These are phyloP conservation scores for Pomatostomus ruficeps DNA, from an alignment of 2,113 vertebrate species.

Conservation along the genomic window DNA sequence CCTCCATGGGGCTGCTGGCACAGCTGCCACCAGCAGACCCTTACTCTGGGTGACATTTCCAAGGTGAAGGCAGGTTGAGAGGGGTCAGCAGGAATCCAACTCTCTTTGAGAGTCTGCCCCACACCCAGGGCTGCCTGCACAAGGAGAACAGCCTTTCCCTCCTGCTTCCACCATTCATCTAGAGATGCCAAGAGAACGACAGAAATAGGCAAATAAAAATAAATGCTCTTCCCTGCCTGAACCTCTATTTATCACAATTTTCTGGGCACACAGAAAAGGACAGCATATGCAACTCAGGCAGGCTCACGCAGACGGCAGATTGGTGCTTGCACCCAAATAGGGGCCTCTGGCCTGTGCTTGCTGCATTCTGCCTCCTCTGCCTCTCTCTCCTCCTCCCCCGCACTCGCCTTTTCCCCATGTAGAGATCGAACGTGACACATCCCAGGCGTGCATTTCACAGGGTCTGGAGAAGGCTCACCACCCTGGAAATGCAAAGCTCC, in stretches of 20 bases:
- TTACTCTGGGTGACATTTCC: neutral
- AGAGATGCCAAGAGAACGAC: neutral
- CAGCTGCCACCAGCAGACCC: neutral
- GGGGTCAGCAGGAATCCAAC: neutral
- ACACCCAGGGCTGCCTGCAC: neutral
- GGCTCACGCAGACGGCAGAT: conserved; percentile 30
- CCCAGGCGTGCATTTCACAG: neutral
- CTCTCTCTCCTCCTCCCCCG: neutral
- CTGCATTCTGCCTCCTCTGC: neutral
- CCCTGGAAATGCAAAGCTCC: conserved; percentile 23
- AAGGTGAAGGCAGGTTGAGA: neutral
- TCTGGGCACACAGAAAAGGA: neutral
- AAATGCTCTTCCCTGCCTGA: conserved; percentile 24
- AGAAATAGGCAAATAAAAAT: conserved; percentile 64
- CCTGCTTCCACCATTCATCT: neutral
- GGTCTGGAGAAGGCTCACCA: neutral
- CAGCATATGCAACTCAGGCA: conserved; percentile 18
- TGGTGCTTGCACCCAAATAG: conserved; percentile 15
- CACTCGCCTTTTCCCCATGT: neutral
- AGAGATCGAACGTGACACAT: neutral
- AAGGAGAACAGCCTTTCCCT: neutral
- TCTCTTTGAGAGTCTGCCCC: neutral
- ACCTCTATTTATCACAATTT: conserved; percentile 47
- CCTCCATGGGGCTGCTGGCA: neutral
- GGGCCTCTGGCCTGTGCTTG: conserved; percentile 14